These are phyloP conservation scores for Enteromius anoplus DNA, from an alignment of 2,797 vertebrate species.

Conservation along the genomic window DNA sequence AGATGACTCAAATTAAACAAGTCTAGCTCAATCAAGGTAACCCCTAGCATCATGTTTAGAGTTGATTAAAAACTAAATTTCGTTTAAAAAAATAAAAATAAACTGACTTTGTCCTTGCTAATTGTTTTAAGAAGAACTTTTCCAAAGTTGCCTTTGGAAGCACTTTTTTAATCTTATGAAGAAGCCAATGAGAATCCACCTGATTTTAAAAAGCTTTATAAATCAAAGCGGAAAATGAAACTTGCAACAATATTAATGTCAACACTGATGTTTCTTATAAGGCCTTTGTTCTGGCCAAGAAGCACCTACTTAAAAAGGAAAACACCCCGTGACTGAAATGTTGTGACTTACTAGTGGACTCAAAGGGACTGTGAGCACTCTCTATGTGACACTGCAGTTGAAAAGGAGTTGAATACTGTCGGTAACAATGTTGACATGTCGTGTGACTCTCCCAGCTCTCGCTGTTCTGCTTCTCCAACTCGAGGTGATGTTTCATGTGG, in stretches of 20 bases:
- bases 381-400: constrained; percentile 99
- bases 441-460: constrained; percentile 99
- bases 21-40: too few relatives aligned
- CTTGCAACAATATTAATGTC: too few relatives aligned
- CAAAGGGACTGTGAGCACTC: constrained; percentile 92
- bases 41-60: too few relatives aligned
- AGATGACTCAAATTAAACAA: too few relatives aligned
- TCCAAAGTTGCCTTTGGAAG: background rate
- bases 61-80: too few relatives aligned
- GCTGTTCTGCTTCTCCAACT: constrained; percentile 97
- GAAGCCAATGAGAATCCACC: background rate
- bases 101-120: too few relatives aligned
- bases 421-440: constrained; percentile 97
- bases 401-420: constrained; percentile 95
- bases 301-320: background rate
- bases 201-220: background rate
- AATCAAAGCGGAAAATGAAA: background rate
- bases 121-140: too few relatives aligned
- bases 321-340: background rate
- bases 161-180: background rate
- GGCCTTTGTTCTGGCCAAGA: background rate
- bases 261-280: too few relatives aligned
- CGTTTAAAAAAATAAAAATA: too few relatives aligned
- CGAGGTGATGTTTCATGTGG: constrained; percentile 99
- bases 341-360: constrained; percentile 88